Conservation (phyloP, 2,888 invertebrate species). For the Teleiodes luculella region DNA sequence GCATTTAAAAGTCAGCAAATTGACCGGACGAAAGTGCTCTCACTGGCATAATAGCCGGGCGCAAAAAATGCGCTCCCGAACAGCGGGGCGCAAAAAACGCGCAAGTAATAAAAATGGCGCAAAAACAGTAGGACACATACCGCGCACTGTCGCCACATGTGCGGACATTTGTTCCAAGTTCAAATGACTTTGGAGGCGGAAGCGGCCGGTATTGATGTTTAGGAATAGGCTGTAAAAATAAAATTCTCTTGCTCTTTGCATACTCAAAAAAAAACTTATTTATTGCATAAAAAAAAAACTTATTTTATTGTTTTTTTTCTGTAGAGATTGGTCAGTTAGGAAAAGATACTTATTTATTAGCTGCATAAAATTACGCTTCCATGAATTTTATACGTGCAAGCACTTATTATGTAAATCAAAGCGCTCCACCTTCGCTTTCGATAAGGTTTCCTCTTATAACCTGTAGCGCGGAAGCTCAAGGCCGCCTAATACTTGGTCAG, state of each 20-base stretch:
- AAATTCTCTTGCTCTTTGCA: too few species aligned
- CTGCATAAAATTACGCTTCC: not conserved
- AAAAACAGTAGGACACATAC: slow-evolving; percentile 19
- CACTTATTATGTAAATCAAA: slow-evolving; percentile 1
- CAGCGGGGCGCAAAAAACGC: slow-evolving; percentile 12
- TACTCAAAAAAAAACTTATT: too few species aligned
- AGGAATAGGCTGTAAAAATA: not conserved
- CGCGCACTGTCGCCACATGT: slow-evolving; percentile 40
- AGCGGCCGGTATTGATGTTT: slow-evolving; percentile 4
- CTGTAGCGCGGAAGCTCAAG: slow-evolving; percentile 2
- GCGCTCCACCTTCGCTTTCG: not conserved
- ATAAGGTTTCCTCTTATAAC: not conserved
- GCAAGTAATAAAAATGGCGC: slow-evolving; percentile 16
- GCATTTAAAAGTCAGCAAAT: slow-evolving; percentile 42
- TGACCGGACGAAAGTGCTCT: slow-evolving; percentile 55
- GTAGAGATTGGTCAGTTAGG: too few species aligned
- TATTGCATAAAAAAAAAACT: too few species aligned
- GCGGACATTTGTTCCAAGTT: slow-evolving; percentile 20
- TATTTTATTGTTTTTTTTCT: too few species aligned
- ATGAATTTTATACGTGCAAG: not conserved
- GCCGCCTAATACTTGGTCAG: not conserved
- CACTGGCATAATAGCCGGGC: slow-evolving; percentile 38
- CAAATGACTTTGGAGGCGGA: slow-evolving; percentile 4
- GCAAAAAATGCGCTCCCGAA: slow-evolving; percentile 34
- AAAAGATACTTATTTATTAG: too few species aligned